A percentile compares a stretch with the other conserved stretches of the same genome.
Evolutionary conservation across 2,113 vertebrate genomes (phyloP).

Genomic region (Syrrhaptes paradoxus): DNA sequence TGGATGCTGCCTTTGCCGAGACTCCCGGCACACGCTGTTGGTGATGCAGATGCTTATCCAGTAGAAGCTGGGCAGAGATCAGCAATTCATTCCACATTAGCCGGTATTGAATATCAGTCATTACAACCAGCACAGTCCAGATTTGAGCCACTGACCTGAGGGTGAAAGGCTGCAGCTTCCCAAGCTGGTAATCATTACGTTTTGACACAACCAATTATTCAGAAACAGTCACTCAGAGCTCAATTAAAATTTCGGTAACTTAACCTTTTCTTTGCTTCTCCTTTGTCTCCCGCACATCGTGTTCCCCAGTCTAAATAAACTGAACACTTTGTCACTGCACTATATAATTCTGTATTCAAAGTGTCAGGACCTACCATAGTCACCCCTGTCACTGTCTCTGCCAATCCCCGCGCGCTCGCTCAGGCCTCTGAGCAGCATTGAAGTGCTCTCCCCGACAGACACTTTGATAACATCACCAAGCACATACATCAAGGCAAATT

Average conservation of each 20-base stretch:
- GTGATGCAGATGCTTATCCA: conserved; percentile 12
- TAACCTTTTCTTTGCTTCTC: conserved; percentile 31
- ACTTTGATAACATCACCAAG: conserved; percentile 41
- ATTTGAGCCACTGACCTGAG: conserved; percentile 43
- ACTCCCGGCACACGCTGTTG: neutral
- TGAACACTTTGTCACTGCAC: neutral
- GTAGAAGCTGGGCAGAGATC: neutral
- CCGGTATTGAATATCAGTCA: conserved; percentile 30
- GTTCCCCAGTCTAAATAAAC: neutral
- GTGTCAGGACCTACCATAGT: neutral
- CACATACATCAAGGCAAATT: conserved; percentile 41
- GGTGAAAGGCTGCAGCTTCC: conserved; percentile 62
- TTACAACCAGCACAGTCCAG: conserved; percentile 25
- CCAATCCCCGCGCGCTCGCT: neutral
- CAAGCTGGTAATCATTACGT: conserved; percentile 14
- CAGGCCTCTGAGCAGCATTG: neutral
- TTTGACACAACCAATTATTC: conserved; percentile 68
- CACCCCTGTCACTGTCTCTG: conserved; percentile 40
- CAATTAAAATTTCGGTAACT: conserved; percentile 63
- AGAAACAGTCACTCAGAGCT: conserved; percentile 57
- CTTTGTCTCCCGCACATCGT: neutral
- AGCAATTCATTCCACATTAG: conserved; percentile 59
- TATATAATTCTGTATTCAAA: neutral
- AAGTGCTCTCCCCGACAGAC: conserved; percentile 48
- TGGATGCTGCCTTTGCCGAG: neutral